A percentile compares a stretch with the other conserved stretches of the same genome.
These are phyloP conservation scores for Endomychus coccineus DNA, from an alignment of 2,888 invertebrate species.

Conservation along the genomic window DNA sequence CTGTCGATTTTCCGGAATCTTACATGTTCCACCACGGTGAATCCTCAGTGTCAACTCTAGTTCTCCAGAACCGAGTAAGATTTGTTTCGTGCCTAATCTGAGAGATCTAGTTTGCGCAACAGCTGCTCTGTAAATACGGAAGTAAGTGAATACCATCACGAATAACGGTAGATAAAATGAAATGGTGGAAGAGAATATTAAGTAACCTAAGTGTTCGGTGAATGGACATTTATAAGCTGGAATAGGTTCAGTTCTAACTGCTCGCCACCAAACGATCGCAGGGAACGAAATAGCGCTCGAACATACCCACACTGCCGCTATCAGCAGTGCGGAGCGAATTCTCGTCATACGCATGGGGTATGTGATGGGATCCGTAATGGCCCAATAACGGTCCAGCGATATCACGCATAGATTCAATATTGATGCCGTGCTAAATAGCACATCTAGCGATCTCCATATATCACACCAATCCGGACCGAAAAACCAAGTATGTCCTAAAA, in stretches of 20 bases:
- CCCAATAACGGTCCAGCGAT: conserved; percentile 95
- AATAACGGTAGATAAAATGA: conserved; percentile 95
- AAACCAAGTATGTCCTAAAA: conserved; percentile 84
- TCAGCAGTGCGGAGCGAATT: conserved; percentile 75
- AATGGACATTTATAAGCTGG: conserved; percentile 87
- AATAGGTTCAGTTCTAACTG: conserved; percentile 71
- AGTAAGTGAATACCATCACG: conserved; percentile 98
- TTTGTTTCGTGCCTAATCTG: conserved; percentile 86
- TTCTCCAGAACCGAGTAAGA: conserved; percentile 77
- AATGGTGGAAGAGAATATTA: conserved; percentile 95
- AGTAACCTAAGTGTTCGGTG: conserved; percentile 92
- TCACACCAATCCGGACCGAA: conserved; percentile 97
- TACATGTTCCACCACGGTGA: conserved; percentile 80
- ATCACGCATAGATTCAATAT: conserved; percentile 97
- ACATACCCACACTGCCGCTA: conserved; percentile 93
- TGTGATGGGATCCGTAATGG: conserved; percentile 96
- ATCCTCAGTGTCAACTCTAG: conserved; percentile 84
- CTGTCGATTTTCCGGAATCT: conserved; percentile 44
- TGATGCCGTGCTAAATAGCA: conserved; percentile 94
- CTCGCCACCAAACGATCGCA: conserved; percentile 95
- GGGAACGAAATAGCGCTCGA: conserved; percentile 97
- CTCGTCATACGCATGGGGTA: conserved; percentile 94
- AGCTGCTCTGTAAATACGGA: conserved; percentile 90
- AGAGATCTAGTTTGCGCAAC: conserved; percentile 85
- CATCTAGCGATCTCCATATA: conserved; percentile 94